These are phyloP conservation scores for Alca torda DNA, from an alignment of 2,797 vertebrate genomes.

Conservation along the genomic window DNA sequence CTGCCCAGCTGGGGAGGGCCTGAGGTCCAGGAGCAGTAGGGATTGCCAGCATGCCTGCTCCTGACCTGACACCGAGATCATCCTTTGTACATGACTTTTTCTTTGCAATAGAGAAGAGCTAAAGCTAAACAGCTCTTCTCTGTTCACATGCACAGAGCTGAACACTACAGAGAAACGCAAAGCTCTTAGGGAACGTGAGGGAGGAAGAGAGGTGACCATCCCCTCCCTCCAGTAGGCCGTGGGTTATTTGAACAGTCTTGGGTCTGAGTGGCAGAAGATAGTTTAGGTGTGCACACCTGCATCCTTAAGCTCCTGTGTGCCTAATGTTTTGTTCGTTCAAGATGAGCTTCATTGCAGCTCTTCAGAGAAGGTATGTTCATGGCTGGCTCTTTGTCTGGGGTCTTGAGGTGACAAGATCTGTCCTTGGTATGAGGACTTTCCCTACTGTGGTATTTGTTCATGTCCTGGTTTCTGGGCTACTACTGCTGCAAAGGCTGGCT, in stretches of 20 bases:
- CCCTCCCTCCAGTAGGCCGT: not conserved
- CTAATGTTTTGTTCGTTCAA: conserved; percentile 29
- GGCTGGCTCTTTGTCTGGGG: conserved; percentile 47
- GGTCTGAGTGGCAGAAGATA: not conserved
- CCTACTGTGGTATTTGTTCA: conserved; percentile 49
- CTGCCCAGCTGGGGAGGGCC: not conserved
- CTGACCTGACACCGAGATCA: not conserved
- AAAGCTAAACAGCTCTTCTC: not conserved
- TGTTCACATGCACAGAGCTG: not conserved
- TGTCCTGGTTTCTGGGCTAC: conserved; percentile 50
- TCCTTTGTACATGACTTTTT: not conserved
- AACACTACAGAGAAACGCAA: not conserved
- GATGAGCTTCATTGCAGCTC: conserved; percentile 17
- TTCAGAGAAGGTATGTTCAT: not conserved
- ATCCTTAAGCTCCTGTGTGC: conserved; percentile 1
- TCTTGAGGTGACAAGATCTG: conserved; percentile 60
- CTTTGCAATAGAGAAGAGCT: not conserved
- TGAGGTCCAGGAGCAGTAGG: not conserved
- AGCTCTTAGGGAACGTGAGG: not conserved
- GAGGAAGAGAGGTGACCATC: not conserved
- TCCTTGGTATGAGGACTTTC: not conserved
- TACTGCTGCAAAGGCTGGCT: conserved; percentile 28
- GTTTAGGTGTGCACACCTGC: not conserved
- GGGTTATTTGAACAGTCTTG: not conserved
- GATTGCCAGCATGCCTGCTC: not conserved